phyloP scores from a whole-genome alignment of 2,113 vertebrate genomes.

The Tragelaphus buxtoni region DNA sequence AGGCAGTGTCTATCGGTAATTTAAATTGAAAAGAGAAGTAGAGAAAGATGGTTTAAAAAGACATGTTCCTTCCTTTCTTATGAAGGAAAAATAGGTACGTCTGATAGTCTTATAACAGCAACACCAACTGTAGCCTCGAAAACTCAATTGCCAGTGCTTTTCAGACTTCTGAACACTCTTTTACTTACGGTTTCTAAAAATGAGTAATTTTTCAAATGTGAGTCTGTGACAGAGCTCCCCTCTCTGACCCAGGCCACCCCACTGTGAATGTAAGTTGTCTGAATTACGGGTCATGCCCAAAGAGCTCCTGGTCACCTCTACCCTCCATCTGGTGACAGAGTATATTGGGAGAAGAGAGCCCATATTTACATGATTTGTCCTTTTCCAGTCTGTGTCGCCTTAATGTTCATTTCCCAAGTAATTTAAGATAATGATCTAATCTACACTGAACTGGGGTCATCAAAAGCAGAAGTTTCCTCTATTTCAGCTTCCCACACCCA shows the following conservation, averaged over 20 bases:
- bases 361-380: too few species aligned
- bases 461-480: not conserved
- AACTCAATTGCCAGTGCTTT: not conserved
- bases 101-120: not conserved
- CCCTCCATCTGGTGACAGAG: not conserved
- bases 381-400: not conserved
- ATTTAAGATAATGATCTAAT: not conserved
- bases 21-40: not conserved
- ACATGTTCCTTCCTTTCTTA: not conserved
- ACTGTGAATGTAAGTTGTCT: not conserved
- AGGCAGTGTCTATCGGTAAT: not conserved
- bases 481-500: not conserved
- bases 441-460: not conserved
- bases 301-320: not conserved
- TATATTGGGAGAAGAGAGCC: not conserved
- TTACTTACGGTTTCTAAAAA: not conserved
- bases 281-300: not conserved
- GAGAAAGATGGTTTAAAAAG: not conserved
- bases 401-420: not conserved
- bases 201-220: not conserved
- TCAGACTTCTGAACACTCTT: not conserved
- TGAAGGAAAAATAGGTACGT: not conserved
- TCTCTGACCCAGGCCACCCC: not conserved
- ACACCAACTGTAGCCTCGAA: not conserved
- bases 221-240: not conserved